Conservation (phyloP, 2,113 vertebrate species). For the Engraulis encrasicolus region DNA sequence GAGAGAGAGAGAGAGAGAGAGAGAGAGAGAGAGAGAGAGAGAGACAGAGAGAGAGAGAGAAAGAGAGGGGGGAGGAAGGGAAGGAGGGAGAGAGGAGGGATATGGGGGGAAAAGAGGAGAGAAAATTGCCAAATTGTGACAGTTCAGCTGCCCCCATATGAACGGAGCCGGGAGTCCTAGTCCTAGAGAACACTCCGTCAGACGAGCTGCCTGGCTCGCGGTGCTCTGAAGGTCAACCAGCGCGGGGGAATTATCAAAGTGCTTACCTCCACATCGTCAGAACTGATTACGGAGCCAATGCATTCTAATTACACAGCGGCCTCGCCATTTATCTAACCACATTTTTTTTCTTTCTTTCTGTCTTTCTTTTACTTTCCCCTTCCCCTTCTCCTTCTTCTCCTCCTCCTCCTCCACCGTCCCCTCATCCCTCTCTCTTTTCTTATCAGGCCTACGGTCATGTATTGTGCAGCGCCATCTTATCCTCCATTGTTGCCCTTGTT, state of each 20-base stretch:
- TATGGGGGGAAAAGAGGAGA: no score
- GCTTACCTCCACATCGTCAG: slow-evolving; percentile 29
- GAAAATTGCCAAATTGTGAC: slow-evolving; percentile 27
- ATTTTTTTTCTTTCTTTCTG: neutral
- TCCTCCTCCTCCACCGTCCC: no score
- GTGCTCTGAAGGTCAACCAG: slow-evolving; percentile 38
- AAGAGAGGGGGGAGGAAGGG: no score
- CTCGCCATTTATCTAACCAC: slow-evolving; percentile 29
- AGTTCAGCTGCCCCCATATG: slow-evolving; percentile 38
- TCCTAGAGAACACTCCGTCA: slow-evolving; percentile 36
- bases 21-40: neutral
- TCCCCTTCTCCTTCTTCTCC: neutral
- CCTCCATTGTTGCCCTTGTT: slow-evolving; percentile 7
- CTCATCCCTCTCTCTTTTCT: no score
- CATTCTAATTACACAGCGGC: slow-evolving; percentile 35
- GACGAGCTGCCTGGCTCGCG: slow-evolving; percentile 29
- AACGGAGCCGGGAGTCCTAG: slow-evolving; percentile 26
- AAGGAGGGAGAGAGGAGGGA: no score
- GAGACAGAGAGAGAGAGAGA: neutral
- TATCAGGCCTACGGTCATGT: slow-evolving; percentile 17
- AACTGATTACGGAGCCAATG: slow-evolving; percentile 34
- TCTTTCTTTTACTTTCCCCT: no score
- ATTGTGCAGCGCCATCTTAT: slow-evolving; percentile 24
- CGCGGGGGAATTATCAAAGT: slow-evolving; percentile 36
- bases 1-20: neutral